Percentiles rank a stretch among this genome's conserved stretches.
Conservation (phyloP, 2,113 vertebrate species). For the Perca fluviatilis region DNA sequence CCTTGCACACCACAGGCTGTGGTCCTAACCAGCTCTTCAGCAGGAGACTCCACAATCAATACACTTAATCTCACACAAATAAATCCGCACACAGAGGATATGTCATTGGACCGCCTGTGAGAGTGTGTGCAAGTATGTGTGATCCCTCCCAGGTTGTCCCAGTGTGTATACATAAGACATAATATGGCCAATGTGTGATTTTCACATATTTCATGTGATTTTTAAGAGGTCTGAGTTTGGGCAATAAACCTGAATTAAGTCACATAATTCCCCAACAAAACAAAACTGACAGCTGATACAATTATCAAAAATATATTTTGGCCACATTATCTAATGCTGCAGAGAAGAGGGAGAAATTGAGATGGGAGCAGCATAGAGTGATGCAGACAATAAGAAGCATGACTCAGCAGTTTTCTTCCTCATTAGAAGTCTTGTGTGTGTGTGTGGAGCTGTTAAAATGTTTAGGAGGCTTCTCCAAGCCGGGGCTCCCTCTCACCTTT, state of each 20-base stretch:
- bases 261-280: not conserved
- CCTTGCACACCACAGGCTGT: not conserved
- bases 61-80: constrained; percentile 19
- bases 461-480: constrained; percentile 22
- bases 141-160: not conserved
- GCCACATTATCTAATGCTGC: not conserved
- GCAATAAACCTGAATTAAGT: not conserved
- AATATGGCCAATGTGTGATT: not conserved
- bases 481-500: constrained; percentile 38
- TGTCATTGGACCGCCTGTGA: not conserved
- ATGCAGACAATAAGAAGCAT: constrained; percentile 12
- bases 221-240: not conserved
- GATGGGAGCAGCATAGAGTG: constrained; percentile 11
- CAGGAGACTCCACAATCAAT: constrained; percentile 34
- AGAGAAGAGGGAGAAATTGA: constrained; percentile 5
- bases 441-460: constrained; percentile 36
- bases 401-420: constrained; percentile 47
- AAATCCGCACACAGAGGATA: constrained; percentile 2
- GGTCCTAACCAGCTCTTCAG: not conserved
- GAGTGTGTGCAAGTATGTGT: not conserved
- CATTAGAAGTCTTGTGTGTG: constrained; percentile 44
- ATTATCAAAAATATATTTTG: not conserved
- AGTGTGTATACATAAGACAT: not conserved
- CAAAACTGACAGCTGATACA: not conserved
- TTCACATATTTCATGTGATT: not conserved